Base-by-base conservation (phyloP, 2,113 vertebrate species). In the Mesitornis unicolor region DNA sequence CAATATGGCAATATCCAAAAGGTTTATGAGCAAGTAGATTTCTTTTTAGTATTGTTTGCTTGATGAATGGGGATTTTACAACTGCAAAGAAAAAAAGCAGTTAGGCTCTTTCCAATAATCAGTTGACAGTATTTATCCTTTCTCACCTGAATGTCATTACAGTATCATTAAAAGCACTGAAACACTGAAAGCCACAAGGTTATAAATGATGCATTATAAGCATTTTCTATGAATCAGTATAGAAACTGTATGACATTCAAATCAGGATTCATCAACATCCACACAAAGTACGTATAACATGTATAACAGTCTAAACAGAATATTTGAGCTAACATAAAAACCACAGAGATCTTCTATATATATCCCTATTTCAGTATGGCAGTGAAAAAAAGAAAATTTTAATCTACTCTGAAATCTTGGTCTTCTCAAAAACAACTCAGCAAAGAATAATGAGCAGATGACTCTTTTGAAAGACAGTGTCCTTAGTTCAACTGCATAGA, bases 401-500 rank as follows among this genome's bases (percentile, higher is more conserved):
- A 22, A 24, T 53, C 77, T 24, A 45, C 28, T 65, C 57, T 79
- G 89, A 94, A 95, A 69, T 48, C 69, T 63, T 45, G 17, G 60
- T 64, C 89, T 67, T 79, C 57, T 83, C 45, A 73, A 93, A 93
- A 95, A 94, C 85, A 93, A 87, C 47, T 89, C 21, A 0, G 8
- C 22, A 91, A 87, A 83, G 91, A 96, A 96, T 87, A 96, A 94
- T 25, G 64, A 93, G 80, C 54, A 86, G 91, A 85, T 74, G 67
- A 94, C 71, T 93, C 87, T 53, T 80, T 73, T 94, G 84, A 94
- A 96, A 96, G 74, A 61, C 29, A 57, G 45, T 47, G 67, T 95
- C 71, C 82, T 87, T 85, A 91, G 91, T 95, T 96, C 95, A 97
- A 96, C 95, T 80, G 87, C 84, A 77, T n/a, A 94, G 90, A 95